Evolutionary conservation across 2,113 vertebrate species (phyloP).

Genomic region (Kryptolebias marmoratus): DNA sequence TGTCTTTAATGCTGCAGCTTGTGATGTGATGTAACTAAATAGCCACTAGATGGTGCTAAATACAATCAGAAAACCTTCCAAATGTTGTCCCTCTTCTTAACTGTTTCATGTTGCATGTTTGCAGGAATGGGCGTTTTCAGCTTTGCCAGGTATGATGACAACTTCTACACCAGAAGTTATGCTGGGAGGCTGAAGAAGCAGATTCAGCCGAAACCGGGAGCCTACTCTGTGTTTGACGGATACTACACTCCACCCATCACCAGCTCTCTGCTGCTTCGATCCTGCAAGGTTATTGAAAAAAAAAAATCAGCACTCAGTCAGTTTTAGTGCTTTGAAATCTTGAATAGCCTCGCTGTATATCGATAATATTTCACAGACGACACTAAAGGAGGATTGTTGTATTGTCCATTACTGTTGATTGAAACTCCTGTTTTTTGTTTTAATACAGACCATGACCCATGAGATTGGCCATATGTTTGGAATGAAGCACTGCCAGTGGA

Average conservation of each 20-base stretch:
- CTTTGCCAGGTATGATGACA: conserved; percentile 85
- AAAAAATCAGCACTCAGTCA: background rate
- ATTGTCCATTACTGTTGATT: background rate
- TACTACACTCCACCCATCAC: conserved; percentile 78
- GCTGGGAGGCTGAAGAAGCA: conserved; percentile 76
- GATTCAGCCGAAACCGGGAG: conserved; percentile 48
- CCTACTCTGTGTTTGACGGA: conserved; percentile 78
- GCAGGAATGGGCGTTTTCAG: conserved; percentile 87
- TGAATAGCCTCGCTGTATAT: too few species aligned
- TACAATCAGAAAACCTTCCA: background rate
- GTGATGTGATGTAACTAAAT: conserved; percentile 7
- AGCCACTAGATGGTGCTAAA: conserved; percentile 54
- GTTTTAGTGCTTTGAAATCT: too few species aligned
- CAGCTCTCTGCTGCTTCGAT: conserved; percentile 78
- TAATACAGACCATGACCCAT: conserved; percentile 69
- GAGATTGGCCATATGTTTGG: conserved; percentile 82
- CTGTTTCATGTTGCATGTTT: background rate
- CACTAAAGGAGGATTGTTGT: too few species aligned
- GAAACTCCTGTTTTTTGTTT: background rate
- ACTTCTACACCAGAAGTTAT: conserved; percentile 80
- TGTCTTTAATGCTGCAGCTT: background rate
- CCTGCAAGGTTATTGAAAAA: conserved; percentile 73
- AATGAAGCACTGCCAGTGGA: conserved; percentile 80
- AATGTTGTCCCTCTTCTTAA: background rate
- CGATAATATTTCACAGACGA: too few species aligned